Evolutionary conservation across 2,797 vertebrate species (phyloP).

Genomic region (Rhadinocentrus ornatus): DNA sequence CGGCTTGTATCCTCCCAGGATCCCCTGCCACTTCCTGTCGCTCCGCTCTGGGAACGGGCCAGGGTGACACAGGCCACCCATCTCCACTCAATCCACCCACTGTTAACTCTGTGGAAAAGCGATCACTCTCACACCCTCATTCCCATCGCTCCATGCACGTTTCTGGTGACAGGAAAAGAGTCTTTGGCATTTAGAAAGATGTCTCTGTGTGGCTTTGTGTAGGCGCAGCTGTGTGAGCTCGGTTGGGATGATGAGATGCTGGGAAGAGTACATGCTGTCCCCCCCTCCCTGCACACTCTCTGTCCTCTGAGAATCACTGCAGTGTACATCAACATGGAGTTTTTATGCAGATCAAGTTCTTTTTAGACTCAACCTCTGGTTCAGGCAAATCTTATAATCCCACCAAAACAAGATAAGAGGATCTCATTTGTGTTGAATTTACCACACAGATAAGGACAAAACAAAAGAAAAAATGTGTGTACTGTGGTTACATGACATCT

Average conservation of each 20-base stretch:
- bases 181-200: slow-evolving; percentile 73
- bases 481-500: neutral
- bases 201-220: slow-evolving; percentile 75
- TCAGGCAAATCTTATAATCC: slow-evolving; percentile 21
- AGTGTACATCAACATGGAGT: slow-evolving; percentile 34
- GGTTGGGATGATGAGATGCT: slow-evolving; percentile 64
- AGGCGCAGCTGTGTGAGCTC: slow-evolving; percentile 71
- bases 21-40: slow-evolving; percentile 81
- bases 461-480: neutral
- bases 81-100: slow-evolving; percentile 81
- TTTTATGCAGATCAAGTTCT: slow-evolving; percentile 15
- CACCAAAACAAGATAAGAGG: slow-evolving; percentile 13
- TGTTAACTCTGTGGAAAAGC: slow-evolving; percentile 74
- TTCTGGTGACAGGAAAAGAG: slow-evolving; percentile 73
- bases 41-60: slow-evolving; percentile 73
- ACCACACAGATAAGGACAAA: neutral
- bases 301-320: slow-evolving; percentile 43
- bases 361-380: slow-evolving; percentile 1
- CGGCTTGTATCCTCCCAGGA: slow-evolving; percentile 75
- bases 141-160: slow-evolving; percentile 49
- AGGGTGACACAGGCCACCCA: slow-evolving; percentile 80
- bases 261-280: slow-evolving; percentile 43
- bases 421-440: neutral
- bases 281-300: neutral
- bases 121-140: slow-evolving; percentile 63